Percentiles rank a stretch among this genome's conserved stretches.
phyloP scores from a whole-genome alignment of 92 coral and sea anemone genomes.

The Metridium senile region DNA sequence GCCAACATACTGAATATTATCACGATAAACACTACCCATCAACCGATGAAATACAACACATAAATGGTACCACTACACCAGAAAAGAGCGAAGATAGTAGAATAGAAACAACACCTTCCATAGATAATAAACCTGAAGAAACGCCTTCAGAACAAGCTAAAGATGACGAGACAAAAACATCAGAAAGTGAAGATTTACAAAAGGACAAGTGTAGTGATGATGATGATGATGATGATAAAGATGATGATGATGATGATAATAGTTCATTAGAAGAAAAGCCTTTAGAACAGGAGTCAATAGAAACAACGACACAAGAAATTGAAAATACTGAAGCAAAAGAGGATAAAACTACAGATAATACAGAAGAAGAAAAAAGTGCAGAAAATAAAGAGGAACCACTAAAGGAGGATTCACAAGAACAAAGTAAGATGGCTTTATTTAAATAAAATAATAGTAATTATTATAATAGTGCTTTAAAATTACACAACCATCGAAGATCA shows the following conservation, averaged over 20 bases:
- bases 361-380: not conserved
- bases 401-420: conserved; percentile 2
- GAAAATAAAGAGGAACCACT: not conserved
- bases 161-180: not conserved
- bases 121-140: not conserved
- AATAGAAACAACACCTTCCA: not conserved
- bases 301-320: not conserved
- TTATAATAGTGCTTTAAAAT: no score
- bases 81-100: conserved; percentile 8
- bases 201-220: not conserved
- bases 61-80: not conserved
- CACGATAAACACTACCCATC: conserved; percentile 36
- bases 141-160: not conserved
- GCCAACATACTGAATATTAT: conserved; percentile 9
- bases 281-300: not conserved
- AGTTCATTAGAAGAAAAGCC: not conserved
- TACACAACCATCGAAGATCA: not conserved
- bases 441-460: no score
- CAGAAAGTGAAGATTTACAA: conserved; percentile 1
- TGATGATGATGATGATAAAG: not conserved
- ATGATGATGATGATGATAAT: not conserved
- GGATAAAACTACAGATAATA: not conserved
- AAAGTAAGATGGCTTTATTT: not conserved
- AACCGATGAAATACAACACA: conserved; percentile 13
- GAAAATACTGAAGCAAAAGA: not conserved